Conservation (phyloP, 35 echinoderm and acorn worm species). For the Chiridota heheva region DNA sequence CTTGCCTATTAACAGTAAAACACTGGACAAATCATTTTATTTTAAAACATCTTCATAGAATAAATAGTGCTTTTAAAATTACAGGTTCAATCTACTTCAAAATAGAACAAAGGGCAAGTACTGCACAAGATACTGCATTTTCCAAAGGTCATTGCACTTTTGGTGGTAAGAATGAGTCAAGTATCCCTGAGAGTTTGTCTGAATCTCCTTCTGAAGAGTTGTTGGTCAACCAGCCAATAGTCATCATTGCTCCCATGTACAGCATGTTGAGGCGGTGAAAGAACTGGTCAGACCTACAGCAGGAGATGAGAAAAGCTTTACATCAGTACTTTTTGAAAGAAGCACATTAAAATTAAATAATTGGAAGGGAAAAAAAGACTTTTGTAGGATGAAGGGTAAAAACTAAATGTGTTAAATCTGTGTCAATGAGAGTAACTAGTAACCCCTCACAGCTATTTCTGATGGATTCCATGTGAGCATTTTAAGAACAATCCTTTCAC, state of each 20-base stretch:
- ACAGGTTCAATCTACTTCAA: no score
- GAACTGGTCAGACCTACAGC: slow-evolving; percentile 33
- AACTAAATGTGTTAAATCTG: not conserved
- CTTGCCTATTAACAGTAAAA: no score
- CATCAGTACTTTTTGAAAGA: no score
- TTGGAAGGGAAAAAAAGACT: not conserved
- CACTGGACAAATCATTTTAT: no score
- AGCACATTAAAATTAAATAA: no score
- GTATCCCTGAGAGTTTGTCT: slow-evolving; percentile 19
- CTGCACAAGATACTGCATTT: no score
- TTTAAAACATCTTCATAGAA: no score
- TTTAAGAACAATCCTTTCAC: not conserved
- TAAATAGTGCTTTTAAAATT: no score
- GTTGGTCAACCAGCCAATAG: slow-evolving; percentile 16
- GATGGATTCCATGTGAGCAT: not conserved
- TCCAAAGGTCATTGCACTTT: no score
- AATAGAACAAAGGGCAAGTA: no score
- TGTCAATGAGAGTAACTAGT: not conserved
- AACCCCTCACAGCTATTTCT: not conserved
- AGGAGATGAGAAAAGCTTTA: no score
- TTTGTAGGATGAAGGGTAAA: not conserved
- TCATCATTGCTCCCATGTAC: slow-evolving; percentile 19
- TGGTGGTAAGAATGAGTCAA: slow-evolving; percentile 30
- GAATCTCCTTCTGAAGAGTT: not conserved
- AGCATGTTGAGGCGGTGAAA: slow-evolving; percentile 42